These are phyloP conservation scores for Rhagoletis pomonella DNA, from an alignment of 1,140 invertebrate genomes.

Conservation along the genomic window DNA sequence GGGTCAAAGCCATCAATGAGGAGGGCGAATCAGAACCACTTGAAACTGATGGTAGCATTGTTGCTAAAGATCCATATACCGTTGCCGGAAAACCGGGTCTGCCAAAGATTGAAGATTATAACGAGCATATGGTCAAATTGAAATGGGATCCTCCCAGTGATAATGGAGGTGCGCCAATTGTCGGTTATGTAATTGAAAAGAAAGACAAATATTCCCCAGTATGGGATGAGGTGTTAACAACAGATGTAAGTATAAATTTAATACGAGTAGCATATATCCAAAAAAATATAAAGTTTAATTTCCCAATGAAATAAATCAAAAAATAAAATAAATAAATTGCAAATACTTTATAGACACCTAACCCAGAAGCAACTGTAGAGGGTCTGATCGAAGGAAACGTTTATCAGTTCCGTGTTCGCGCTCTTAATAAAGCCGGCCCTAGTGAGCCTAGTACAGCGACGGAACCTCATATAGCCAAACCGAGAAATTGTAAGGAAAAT, in stretches of 20 bases:
- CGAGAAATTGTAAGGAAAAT: slow-evolving; percentile 85
- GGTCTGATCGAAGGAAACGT: slow-evolving; percentile 93
- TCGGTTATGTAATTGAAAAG: slow-evolving; percentile 97
- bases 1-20: slow-evolving; percentile 98
- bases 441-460: slow-evolving; percentile 93
- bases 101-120: slow-evolving; percentile 94
- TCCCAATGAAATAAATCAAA: slow-evolving; percentile 37
- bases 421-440: slow-evolving; percentile 95
- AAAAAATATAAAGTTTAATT: slow-evolving; percentile 21
- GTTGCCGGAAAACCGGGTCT: slow-evolving; percentile 90
- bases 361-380: slow-evolving; percentile 87
- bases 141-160: slow-evolving; percentile 94
- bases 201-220: slow-evolving; percentile 91
- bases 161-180: slow-evolving; percentile 95
- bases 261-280: neutral
- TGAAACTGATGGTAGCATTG: slow-evolving; percentile 86
- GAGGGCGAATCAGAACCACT: slow-evolving; percentile 98
- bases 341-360: slow-evolving; percentile 78
- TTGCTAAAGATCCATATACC: slow-evolving; percentile 77
- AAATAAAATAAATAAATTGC: slow-evolving; percentile 22
- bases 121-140: slow-evolving; percentile 92
- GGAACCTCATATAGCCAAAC: slow-evolving; percentile 90
- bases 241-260: slow-evolving; percentile 77
- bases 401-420: slow-evolving; percentile 94
- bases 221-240: slow-evolving; percentile 92